Base-by-base conservation (phyloP, 2,888 invertebrate genomes). In the Caenorhabditis doughertyi region DNA sequence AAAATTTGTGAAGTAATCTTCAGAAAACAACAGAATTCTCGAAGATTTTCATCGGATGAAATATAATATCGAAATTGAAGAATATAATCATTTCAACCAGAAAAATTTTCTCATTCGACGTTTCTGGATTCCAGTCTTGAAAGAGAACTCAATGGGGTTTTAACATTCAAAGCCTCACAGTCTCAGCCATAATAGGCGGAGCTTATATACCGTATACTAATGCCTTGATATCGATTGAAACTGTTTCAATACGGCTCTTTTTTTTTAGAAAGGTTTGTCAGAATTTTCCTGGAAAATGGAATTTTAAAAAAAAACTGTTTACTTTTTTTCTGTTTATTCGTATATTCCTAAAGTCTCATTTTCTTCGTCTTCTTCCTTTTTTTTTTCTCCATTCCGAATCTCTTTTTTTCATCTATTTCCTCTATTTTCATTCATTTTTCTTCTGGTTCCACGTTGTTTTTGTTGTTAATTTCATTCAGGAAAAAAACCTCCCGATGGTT, bases 401-500 rank as follows among this genome's bases (percentile, higher is more conserved):
- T 62, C 42, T 44, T 39, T 42, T 3, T 58, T 25, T 49, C 29
- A 32, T 25, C 68, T 18, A 11, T 27, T n/a, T 60, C 77, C 53
- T 56, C 56, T n/a, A 60, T 35, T 70, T 49, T 53, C 39, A 21
- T 56, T 32, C 51, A 3, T 2, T 64, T 42, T 70, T 35, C 13
- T 39, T 29, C 44, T 35, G 4, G 5, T 27, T 44, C 35, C 56
- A n/a, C 58, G 18, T 44, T 42, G 32, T 60, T 68, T 68, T 47
- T 47, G 44, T 56, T 68, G 51, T 67, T 39, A 55, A 42, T 70
- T 70, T 56, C 56, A 56, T 56, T 56, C 29, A 58, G 23, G 32
- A 56, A 56, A 18, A 47, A 58, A 42, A 39, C 39, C 39, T 8
- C 39, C 42, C 18, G 13, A 23, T n/a, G 64, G 64, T 47, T 47